Evolutionary conservation across 2,113 vertebrate genomes (phyloP).

Genomic region (Xyrauchen texanus): DNA sequence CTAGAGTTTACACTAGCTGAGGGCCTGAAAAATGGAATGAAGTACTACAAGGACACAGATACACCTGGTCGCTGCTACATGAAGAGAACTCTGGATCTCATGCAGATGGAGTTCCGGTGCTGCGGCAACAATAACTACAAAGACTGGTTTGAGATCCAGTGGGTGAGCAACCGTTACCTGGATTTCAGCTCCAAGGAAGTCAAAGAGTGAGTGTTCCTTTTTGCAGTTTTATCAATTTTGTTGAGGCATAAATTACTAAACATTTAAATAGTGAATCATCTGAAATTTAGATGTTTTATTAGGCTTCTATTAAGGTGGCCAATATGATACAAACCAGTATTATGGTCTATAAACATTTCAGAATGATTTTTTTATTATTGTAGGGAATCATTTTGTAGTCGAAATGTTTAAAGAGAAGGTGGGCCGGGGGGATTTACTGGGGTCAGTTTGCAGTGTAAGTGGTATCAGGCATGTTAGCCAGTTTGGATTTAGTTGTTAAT

Average conservation of each 20-base stretch:
- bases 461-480: slow-evolving; percentile 37
- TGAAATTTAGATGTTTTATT: too few species aligned
- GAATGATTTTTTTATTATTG: not conserved
- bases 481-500: slow-evolving; percentile 63
- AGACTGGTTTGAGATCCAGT: slow-evolving; percentile 99
- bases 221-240: not conserved
- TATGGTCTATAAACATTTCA: not conserved
- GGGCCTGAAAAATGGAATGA: slow-evolving; percentile 90
- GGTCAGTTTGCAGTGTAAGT: slow-evolving; percentile 37
- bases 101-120: slow-evolving; percentile 97
- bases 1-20: slow-evolving; percentile 87
- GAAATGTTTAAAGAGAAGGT: not conserved
- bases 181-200: slow-evolving; percentile 96
- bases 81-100: slow-evolving; percentile 96
- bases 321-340: not conserved
- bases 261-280: too few species aligned
- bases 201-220: slow-evolving; percentile 88
- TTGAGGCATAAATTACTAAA: too few species aligned
- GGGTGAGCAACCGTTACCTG: slow-evolving; percentile 98
- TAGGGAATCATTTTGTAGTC: too few species aligned
- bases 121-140: slow-evolving; percentile 93
- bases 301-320: too few species aligned
- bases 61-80: slow-evolving; percentile 95
- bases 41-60: slow-evolving; percentile 94
- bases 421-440: not conserved